phyloP scores from a whole-genome alignment of 2,797 vertebrate species.

The Rhadinocentrus ornatus region DNA sequence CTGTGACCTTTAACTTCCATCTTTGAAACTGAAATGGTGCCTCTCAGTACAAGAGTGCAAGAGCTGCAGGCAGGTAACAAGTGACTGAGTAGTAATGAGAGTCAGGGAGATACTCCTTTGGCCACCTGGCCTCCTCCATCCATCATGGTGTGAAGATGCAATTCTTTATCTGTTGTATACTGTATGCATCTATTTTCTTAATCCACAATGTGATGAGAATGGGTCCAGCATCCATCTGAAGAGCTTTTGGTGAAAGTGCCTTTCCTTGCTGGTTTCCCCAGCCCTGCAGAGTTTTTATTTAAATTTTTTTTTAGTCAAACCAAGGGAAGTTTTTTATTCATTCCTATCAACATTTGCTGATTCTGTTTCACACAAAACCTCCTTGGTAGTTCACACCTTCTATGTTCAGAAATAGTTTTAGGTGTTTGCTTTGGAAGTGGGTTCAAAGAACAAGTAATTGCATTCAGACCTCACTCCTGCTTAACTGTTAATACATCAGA shows the following conservation, averaged over 20 bases:
- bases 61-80: slow-evolving; percentile 37
- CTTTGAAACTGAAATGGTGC: slow-evolving; percentile 14
- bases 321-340: slow-evolving; percentile 39
- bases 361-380: neutral
- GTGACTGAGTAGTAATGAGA: slow-evolving; percentile 13
- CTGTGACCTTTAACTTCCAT: slow-evolving; percentile 4
- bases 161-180: slow-evolving; percentile 11
- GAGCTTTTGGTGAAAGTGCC: slow-evolving; percentile 46
- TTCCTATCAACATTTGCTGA: slow-evolving; percentile 17
- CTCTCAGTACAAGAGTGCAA: neutral
- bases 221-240: slow-evolving; percentile 26
- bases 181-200: slow-evolving; percentile 38
- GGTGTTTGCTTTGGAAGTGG: slow-evolving; percentile 29
- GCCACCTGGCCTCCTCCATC: slow-evolving; percentile 13
- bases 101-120: slow-evolving; percentile 12
- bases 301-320: slow-evolving; percentile 28
- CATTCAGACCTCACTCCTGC: slow-evolving; percentile 39
- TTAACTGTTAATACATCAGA: slow-evolving; percentile 61
- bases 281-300: slow-evolving; percentile 41
- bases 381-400: neutral
- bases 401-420: slow-evolving; percentile 26
- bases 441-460: slow-evolving; percentile 29
- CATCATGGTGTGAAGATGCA: slow-evolving; percentile 16
- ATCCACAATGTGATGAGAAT: slow-evolving; percentile 26
- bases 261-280: slow-evolving; percentile 35